Conservation (phyloP, 1,140 invertebrate species). For the Dreissena polymorpha region DNA sequence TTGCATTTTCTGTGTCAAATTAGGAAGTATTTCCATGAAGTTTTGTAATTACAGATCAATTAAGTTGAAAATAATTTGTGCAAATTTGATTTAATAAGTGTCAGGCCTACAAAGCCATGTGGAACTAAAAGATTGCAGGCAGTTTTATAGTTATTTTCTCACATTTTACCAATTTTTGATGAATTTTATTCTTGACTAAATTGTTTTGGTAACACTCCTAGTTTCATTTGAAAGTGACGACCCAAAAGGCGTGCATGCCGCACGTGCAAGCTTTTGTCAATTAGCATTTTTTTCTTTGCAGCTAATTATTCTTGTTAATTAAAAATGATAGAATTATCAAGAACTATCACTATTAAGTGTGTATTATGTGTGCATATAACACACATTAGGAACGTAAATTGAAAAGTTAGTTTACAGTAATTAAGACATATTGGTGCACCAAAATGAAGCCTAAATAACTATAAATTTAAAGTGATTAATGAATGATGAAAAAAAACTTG, state of each 20-base stretch:
- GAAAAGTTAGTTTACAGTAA: too few relatives aligned
- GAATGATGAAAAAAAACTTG: too few relatives aligned
- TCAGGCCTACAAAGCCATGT: constrained; percentile 13
- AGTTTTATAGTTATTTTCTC: constrained; percentile 57
- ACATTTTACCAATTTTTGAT: constrained; percentile 48
- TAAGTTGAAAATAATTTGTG: constrained; percentile 29
- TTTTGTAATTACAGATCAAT: constrained; percentile 48
- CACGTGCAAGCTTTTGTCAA: constrained; percentile 6
- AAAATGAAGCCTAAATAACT: too few relatives aligned
- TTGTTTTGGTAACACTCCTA: too few relatives aligned
- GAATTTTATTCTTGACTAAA: constrained; percentile 38
- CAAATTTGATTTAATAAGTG: constrained; percentile 54
- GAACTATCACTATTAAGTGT: constrained; percentile 41
- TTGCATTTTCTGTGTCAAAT: too few relatives aligned
- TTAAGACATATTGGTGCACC: too few relatives aligned
- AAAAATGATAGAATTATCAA: constrained; percentile 49
- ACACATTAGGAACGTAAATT: constrained; percentile 12
- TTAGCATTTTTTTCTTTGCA: constrained; percentile 37
- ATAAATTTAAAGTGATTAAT: too few relatives aligned
- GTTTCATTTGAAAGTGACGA: constrained; percentile 10
- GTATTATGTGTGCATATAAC: constrained; percentile 46
- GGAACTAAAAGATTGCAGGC: constrained; percentile 26
- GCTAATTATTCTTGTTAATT: constrained; percentile 45
- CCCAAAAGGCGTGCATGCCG: neutral
- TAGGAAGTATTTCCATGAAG: neutral